Conservation (phyloP, 2,113 vertebrate species). For the Origma solitaria region DNA sequence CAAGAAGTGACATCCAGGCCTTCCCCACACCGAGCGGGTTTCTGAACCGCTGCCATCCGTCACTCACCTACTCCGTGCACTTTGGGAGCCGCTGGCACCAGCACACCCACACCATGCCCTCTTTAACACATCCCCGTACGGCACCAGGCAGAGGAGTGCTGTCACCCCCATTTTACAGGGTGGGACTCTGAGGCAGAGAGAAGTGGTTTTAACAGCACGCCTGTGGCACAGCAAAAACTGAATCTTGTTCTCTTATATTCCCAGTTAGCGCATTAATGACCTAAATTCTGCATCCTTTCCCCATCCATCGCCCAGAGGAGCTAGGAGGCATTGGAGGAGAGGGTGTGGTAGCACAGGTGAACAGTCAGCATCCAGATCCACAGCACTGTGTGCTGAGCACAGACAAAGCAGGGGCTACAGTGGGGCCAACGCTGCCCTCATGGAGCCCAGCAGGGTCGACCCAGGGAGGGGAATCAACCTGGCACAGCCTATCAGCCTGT, state of each 20-base stretch:
- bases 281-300: slow-evolving; percentile 27
- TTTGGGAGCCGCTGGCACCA: background rate
- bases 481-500: fast-evolving
- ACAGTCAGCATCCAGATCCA: background rate
- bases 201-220: background rate
- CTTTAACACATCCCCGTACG: background rate
- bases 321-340: background rate
- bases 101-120: background rate
- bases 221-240: background rate
- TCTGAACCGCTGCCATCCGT: background rate
- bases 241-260: slow-evolving; percentile 6
- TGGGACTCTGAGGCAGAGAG: background rate
- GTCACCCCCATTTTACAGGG: background rate
- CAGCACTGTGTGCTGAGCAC: background rate
- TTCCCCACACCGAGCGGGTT: background rate
- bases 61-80: background rate
- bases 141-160: background rate
- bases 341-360: background rate
- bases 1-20: background rate
- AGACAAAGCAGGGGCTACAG: background rate
- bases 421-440: background rate
- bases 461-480: background rate
- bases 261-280: slow-evolving; percentile 2
- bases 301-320: background rate
- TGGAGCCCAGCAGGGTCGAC: fast-evolving